Base-by-base conservation (phyloP, 1,140 invertebrate genomes). In the Pomacea maculata region DNA sequence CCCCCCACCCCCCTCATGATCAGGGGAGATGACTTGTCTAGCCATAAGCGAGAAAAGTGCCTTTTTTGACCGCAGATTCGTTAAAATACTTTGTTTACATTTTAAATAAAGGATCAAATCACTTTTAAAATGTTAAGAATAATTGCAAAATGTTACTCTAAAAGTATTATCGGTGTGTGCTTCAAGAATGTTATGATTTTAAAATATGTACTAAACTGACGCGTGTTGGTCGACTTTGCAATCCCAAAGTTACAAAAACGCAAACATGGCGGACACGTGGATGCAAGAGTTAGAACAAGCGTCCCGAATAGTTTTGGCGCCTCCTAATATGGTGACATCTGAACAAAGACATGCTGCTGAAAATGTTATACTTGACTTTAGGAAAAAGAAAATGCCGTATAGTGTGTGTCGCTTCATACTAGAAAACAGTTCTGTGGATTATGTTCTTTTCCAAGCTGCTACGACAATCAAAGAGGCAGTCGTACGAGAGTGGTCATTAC, bases 361-460 rank as follows among this genome's bases (percentile, higher is more conserved):
- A 91, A 92, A 92, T 84, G 93, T 97, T 29, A 95, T 97, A 87
- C 88, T 97, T 29, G 94, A 94, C 90, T 96, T 97, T 89, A 93
- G 95, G 21, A 96, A 95, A 90, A 95, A 95, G 19, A 95, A 95
- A 91, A 94, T 94, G 83, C 96, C 96, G 61, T 97, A 96, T 90
- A 93, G 93, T 78, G 87, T 96, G 45, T 98, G 96, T 89, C 93
- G 94, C 87, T 93, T 95, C 88, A 95, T 97, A 87, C 92, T 97
- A 94, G 96, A 97, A 91, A 94, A 93, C 65, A 95, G 94, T 81
- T 92, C 93, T 78, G 94, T 94, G 81, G 95, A 96, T 87, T 96
- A 96, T 93, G 95, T 97, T 11, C 89, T 97, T 73, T 97, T 97
- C 92, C 96, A 97, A 92, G 94, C 95, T 83, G 95, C 95, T 11